Evolutionary conservation across 23 tunicate species (phyloP).

Genomic region (Ciona savignyi): DNA sequence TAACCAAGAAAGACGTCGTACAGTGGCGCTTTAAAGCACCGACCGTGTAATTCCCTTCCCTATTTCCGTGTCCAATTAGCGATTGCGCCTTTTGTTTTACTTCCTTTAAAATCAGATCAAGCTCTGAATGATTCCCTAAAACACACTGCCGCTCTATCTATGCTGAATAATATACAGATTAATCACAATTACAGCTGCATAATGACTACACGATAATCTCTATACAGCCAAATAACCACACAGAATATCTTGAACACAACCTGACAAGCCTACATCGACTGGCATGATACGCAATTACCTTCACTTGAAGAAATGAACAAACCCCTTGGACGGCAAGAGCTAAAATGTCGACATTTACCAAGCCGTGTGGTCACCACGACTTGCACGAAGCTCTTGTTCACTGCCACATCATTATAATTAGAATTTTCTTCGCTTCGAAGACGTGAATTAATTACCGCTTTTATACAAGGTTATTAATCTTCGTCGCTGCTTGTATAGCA

Average conservation of each 20-base stretch:
- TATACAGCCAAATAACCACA: too few relatives aligned
- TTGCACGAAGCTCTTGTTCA: neutral
- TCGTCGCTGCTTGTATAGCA: neutral
- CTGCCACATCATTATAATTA: neutral
- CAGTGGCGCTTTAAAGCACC: neutral
- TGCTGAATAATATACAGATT: too few relatives aligned
- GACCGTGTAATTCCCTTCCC: neutral
- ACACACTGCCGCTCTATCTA: too few relatives aligned
- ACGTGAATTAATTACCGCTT: slow-evolving; percentile 1
- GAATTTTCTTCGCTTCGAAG: neutral
- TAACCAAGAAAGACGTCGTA: neutral
- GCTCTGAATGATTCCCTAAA: neutral
- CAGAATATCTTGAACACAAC: too few relatives aligned
- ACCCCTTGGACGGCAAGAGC: neutral
- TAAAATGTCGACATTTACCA: neutral
- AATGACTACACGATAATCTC: too few relatives aligned
- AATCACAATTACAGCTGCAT: too few relatives aligned
- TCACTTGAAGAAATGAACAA: too few relatives aligned
- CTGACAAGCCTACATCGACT: too few relatives aligned
- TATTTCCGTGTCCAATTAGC: neutral
- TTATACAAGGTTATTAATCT: neutral
- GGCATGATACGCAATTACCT: too few relatives aligned
- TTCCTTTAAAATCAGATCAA: neutral
- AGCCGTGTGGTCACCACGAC: neutral
- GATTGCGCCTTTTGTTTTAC: neutral